Conservation (phyloP, 1,140 invertebrate species). For the Drosophila repletoides region DNA sequence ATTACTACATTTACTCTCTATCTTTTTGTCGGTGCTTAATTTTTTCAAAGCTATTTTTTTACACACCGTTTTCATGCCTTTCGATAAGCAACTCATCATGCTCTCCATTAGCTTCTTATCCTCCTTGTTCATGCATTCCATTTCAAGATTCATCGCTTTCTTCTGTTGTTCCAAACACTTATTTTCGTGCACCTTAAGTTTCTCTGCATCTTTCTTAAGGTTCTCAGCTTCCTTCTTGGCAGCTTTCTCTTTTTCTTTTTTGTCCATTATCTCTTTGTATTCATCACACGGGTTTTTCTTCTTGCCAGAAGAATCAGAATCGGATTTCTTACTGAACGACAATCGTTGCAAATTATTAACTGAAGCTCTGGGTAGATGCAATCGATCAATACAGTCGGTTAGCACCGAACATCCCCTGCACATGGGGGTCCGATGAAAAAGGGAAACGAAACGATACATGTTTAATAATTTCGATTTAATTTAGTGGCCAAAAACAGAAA, state of each 20-base stretch:
- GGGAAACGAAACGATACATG: not conserved
- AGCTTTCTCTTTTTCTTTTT: not conserved
- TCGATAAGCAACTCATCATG: slow-evolving; percentile 15
- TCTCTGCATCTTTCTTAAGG: slow-evolving; percentile 2
- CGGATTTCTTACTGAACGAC: not conserved
- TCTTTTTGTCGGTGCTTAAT: not conserved
- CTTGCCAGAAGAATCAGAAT: not conserved
- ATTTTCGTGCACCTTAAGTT: not conserved
- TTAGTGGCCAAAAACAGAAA: not conserved
- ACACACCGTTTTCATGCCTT: slow-evolving; percentile 15
- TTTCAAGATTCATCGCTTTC: not conserved
- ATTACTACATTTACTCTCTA: not conserved
- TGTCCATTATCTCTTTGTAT: not conserved
- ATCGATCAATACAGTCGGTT: not conserved
- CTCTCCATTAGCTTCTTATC: not conserved
- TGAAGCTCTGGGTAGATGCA: not conserved
- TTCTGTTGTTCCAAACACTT: slow-evolving; percentile 22
- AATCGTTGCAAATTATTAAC: not conserved
- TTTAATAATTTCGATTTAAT: not conserved
- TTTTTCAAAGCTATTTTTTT: slow-evolving; percentile 14
- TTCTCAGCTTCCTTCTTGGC: not conserved
- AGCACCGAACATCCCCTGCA: not conserved
- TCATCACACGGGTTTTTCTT: slow-evolving; percentile 4
- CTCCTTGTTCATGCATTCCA: not conserved
- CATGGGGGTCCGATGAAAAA: not conserved